phyloP scores from a whole-genome alignment of 1,140 invertebrate species.

The Trissolcus basalis region DNA sequence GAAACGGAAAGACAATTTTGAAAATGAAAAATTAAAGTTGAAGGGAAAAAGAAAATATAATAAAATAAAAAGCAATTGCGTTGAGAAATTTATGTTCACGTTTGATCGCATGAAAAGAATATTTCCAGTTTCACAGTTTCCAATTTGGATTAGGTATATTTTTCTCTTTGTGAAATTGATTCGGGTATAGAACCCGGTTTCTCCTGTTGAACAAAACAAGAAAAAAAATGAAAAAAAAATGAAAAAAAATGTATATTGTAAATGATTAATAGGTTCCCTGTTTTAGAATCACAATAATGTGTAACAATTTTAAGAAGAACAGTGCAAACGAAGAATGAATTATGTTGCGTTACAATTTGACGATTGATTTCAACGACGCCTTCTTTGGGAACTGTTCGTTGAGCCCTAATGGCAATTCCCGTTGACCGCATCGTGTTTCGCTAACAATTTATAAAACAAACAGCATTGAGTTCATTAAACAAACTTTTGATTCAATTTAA shows the following conservation, averaged over 20 bases:
- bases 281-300: no score
- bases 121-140: no score
- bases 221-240: not conserved
- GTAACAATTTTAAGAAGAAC: not conserved
- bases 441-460: not conserved
- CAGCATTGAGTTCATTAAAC: not conserved
- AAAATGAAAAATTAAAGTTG: not conserved
- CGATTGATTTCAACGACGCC: conserved; percentile 39
- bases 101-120: no score
- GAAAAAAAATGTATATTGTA: no score
- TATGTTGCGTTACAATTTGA: conserved; percentile 10
- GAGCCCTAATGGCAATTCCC: conserved; percentile 69
- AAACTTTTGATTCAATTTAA: conserved; percentile 4
- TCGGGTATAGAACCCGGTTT: no score
- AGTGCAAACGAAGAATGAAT: not conserved
- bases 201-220: no score
- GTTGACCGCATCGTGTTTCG: conserved; percentile 53
- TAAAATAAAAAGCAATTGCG: not conserved
- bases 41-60: not conserved
- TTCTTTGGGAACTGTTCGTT: conserved; percentile 61
- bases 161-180: no score
- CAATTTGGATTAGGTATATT: no score
- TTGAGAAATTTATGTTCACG: no score
- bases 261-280: conserved; percentile 7
- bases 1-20: no score